These are phyloP conservation scores for Heliconius hewitsoni DNA, from an alignment of 1,140 invertebrate species.

Conservation along the genomic window DNA sequence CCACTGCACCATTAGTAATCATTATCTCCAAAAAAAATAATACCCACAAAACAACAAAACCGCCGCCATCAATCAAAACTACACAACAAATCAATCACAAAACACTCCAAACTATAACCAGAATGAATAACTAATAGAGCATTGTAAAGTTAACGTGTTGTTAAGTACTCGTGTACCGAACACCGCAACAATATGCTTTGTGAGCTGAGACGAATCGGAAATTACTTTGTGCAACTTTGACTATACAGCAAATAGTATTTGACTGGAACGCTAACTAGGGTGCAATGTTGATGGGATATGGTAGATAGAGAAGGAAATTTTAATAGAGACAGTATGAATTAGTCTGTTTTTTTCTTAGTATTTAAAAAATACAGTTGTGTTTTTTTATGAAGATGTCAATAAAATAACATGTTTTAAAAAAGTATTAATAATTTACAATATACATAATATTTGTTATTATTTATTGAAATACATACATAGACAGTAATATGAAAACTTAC, in stretches of 20 bases:
- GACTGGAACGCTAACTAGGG: conserved; percentile 31
- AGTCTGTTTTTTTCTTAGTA: no score
- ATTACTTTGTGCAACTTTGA: conserved; percentile 60
- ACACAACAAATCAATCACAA: not conserved
- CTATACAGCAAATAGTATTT: conserved; percentile 42
- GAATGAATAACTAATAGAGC: conserved; percentile 24
- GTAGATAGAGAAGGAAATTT: not conserved
- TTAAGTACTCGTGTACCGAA: conserved; percentile 32
- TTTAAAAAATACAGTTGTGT: no score
- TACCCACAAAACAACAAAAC: not conserved
- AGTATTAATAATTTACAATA: no score
- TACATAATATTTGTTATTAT: no score
- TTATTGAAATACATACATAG: no score
- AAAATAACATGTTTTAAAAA: no score
- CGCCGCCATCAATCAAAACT: not conserved
- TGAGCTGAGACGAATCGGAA: conserved; percentile 61
- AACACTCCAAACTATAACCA: not conserved
- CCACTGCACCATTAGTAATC: no score
- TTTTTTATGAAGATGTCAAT: no score
- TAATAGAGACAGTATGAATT: not conserved
- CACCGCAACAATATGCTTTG: conserved; percentile 49
- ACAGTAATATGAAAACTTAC: no score
- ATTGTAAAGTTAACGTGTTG: conserved; percentile 27
- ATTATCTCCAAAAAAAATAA: not conserved
- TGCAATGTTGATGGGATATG: not conserved